Evolutionary conservation across 2,113 vertebrate species (phyloP), one percentile per base, ranked within the genome.

Genomic region (Cheirogaleus medius): DNA sequence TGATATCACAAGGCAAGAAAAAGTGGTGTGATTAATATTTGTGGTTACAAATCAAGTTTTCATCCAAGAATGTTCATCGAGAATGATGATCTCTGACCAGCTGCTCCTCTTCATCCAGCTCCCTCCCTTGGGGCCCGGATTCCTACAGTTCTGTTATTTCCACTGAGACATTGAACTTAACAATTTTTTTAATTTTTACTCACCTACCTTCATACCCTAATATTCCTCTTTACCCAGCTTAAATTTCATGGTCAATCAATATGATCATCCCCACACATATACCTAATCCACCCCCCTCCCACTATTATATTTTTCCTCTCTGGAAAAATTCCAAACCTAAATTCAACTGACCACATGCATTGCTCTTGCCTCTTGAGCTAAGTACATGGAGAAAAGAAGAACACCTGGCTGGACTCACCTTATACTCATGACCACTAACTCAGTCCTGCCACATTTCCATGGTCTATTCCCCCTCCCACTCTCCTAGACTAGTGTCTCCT

Each of bases 1-100:
- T 23, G 15, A 37, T 82, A 92, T 81, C 60, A 39, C 25, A 66
- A 91, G 34, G 84, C 37, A 94, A 94, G 69, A 91, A 94, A 85
- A 97, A 44, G 34, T 54, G 37, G 29, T 37, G 14, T 74, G 68
- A 83, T 86, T 91, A 66, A 47, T 92, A 66, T 74, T 76, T 78
- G 39, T 87, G 68, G 47, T 66, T 95, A 86, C 47, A 78, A 77
- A 87, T 44, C 20, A 39, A 87, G 29, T 78, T 92, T 90, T 60
- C 74, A 52, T 83, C 8, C 47, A 83, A 89, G 84, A 92, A 83
- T 17, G 8, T 95, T 90, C 84, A 64, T 32, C 49, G 44, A 52
- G 25, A 77, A 77, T 39, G 23, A 42, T 52, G 13, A 5, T 54
- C 64, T 81, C 37, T 64, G 58, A 34, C 44, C 60, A 68, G 13